Conservation (phyloP, 2,797 vertebrate species). For the Gobionotothen gibberifrons region DNA sequence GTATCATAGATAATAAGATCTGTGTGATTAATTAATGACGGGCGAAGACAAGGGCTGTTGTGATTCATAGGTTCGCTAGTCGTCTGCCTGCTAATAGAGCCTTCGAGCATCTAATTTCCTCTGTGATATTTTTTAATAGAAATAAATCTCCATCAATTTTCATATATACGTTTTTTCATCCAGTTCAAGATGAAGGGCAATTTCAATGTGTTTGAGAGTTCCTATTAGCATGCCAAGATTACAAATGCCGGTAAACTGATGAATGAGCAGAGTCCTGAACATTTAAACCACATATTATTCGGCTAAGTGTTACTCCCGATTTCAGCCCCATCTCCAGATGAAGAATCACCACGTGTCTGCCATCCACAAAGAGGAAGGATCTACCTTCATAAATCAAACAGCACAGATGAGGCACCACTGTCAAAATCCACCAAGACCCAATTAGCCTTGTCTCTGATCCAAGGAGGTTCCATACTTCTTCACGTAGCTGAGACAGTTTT, state of each 20-base stretch:
- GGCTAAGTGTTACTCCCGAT: neutral
- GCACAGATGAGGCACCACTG: constrained; percentile 45
- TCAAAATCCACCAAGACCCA: constrained; percentile 53
- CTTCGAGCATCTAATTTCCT: constrained; percentile 33
- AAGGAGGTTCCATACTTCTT: constrained; percentile 43
- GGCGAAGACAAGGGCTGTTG: constrained; percentile 28
- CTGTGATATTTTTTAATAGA: constrained; percentile 22
- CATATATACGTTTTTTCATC: constrained; percentile 12
- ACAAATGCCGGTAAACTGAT: constrained; percentile 21
- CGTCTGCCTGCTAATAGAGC: constrained; percentile 39
- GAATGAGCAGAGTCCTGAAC: neutral
- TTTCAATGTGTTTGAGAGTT: neutral
- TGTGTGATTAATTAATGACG: constrained; percentile 50
- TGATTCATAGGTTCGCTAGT: constrained; percentile 44
- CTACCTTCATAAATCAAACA: constrained; percentile 68
- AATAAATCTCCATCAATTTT: constrained; percentile 42
- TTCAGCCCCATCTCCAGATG: constrained; percentile 24
- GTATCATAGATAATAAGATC: constrained; percentile 4
- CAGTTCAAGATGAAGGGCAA: neutral
- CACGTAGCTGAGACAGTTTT: constrained; percentile 33
- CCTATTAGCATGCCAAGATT: constrained; percentile 2
- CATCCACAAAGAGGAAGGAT: constrained; percentile 42
- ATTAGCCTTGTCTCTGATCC: constrained; percentile 62
- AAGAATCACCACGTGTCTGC: constrained; percentile 43
- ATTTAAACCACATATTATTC: constrained; percentile 13